Conservation (phyloP, 2,113 vertebrate genomes). For the Neotoma lepida region DNA sequence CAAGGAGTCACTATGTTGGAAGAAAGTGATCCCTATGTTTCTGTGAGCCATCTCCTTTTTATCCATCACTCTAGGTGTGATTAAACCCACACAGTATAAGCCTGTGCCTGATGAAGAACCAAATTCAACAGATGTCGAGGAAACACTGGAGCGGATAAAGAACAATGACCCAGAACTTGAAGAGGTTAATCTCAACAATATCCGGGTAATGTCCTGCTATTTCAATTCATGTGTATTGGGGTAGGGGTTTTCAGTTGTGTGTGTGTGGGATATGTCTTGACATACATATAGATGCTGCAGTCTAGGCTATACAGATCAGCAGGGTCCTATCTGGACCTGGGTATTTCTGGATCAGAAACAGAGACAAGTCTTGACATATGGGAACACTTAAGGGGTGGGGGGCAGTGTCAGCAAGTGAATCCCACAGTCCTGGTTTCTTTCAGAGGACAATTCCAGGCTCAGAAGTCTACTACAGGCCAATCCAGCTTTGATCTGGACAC, state of each 20-base stretch:
- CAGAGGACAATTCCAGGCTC: not conserved
- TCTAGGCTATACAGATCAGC: not conserved
- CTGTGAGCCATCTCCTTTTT: not conserved
- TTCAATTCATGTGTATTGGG: not conserved
- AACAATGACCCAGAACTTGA: conserved; percentile 94
- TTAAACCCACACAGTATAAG: conserved; percentile 97
- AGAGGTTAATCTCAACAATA: conserved; percentile 99
- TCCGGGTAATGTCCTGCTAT: conserved; percentile 87
- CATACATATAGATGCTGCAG: not conserved
- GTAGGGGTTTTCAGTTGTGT: not conserved
- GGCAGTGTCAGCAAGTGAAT: not conserved
- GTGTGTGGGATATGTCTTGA: too few species aligned
- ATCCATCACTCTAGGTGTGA: conserved; percentile 89
- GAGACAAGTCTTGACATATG: not conserved
- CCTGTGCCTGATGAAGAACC: conserved; percentile 96
- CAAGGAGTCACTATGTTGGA: not conserved
- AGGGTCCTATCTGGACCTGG: not conserved
- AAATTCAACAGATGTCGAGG: conserved; percentile 95
- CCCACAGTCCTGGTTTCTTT: not conserved
- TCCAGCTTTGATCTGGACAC: not conserved
- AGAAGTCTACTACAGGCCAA: not conserved
- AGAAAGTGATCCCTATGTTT: not conserved
- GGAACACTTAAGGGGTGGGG: not conserved
- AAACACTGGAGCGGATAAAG: conserved; percentile 92
- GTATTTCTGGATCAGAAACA: not conserved